Base-by-base conservation (phyloP, 2,113 vertebrate species). In the Ctenodactylus gundi region DNA sequence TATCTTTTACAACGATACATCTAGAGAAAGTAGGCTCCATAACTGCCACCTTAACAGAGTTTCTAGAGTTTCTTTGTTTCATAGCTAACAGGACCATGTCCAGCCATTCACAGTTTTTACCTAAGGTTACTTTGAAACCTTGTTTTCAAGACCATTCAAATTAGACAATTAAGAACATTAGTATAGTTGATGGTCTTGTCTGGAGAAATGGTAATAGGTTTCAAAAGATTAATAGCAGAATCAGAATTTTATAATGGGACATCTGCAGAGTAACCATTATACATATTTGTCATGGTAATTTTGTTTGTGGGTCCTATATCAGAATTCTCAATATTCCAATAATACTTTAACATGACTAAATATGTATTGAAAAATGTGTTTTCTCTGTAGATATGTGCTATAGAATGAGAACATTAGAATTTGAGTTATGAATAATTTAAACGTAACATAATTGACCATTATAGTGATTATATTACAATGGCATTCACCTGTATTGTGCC, bases 221-320 rank as follows among this genome's bases (percentile, higher is more conserved):
- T 97, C 55, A 81, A 72, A 96, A 94, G 93, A 97, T 96, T 96
- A 96, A 96, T 95, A 94, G 39, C 62, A 70, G 72, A 67, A 64
- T 46, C 58, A 75, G 44, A 91, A 60, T 96, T 96, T 98, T 96
- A 93, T 96, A 97, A 97, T 94, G 84, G 70, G 95, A 94, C 94
- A 97, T 95, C 96, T 97, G 93, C 85, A 96, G 93, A 96, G 97
- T 95, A 94, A 76, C 93, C 94, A 88, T 95, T 97, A 97, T 92
- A 91, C 36, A 68, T 93, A 97, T 97, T 97, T 97, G 85, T 97
- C 97, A 95, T 87, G 65, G 21, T 95, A 94, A 97, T 97, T 96
- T 96, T 94, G 88, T 96, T 97, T 96, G 81, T 67, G 70, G 14
- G 10, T 91, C 44, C 53, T 96, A 31, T 81, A 91, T 81, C 8